phyloP scores from a whole-genome alignment of 1,140 invertebrate genomes.

The Drosophila azteca region DNA sequence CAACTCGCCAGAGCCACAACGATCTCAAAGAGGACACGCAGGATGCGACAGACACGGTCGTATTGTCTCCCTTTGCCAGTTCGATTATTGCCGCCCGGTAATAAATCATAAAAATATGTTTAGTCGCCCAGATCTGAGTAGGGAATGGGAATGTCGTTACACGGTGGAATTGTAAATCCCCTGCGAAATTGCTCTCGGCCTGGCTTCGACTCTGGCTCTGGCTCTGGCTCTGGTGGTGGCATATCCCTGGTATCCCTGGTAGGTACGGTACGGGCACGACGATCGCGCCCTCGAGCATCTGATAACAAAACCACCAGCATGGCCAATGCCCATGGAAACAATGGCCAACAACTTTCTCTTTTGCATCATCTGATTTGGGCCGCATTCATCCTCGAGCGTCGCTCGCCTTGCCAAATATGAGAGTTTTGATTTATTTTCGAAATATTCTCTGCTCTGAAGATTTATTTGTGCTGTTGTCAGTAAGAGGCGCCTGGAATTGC shows the following conservation, averaged over 20 bases:
- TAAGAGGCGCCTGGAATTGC: slow-evolving; percentile 58
- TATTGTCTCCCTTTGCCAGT: slow-evolving; percentile 53
- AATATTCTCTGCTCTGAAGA: slow-evolving; percentile 31
- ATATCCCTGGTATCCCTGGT: not conserved
- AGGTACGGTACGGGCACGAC: slow-evolving; percentile 22
- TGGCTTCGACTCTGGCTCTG: slow-evolving; percentile 11
- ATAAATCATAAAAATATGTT: slow-evolving; percentile 83
- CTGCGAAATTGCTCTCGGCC: slow-evolving; percentile 69
- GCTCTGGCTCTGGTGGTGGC: too few species aligned
- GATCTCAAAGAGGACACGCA: slow-evolving; percentile 57
- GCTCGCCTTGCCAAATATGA: slow-evolving; percentile 55
- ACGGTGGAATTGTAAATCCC: slow-evolving; percentile 74
- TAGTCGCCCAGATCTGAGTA: slow-evolving; percentile 38
- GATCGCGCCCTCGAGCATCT: slow-evolving; percentile 78
- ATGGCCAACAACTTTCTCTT: slow-evolving; percentile 80
- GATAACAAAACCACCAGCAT: slow-evolving; percentile 82
- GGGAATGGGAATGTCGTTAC: slow-evolving; percentile 48
- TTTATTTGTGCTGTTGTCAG: slow-evolving; percentile 53
- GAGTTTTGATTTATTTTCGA: slow-evolving; percentile 71
- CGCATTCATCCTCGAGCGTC: slow-evolving; percentile 25
- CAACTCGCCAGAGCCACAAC: slow-evolving; percentile 5
- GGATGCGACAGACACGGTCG: not conserved
- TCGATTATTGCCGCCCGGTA: slow-evolving; percentile 77
- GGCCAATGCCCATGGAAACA: slow-evolving; percentile 53
- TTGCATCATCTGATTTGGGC: slow-evolving; percentile 43